Percentiles rank a stretch among this genome's conserved stretches.
Evolutionary conservation across 2,888 invertebrate genomes (phyloP).

Genomic region (Temnothorax rugatulus): DNA sequence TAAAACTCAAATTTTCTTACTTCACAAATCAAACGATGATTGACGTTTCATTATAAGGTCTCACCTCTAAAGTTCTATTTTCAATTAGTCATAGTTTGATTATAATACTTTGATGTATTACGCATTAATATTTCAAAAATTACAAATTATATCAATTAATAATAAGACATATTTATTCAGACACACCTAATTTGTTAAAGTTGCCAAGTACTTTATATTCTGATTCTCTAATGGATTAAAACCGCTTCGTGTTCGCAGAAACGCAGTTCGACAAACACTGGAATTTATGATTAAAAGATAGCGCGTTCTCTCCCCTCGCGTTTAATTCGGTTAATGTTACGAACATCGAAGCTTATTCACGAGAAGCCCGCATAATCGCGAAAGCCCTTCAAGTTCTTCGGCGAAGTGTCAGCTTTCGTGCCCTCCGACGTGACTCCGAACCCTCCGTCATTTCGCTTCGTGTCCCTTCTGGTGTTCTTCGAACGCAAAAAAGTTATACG

Average conservation of each 20-base stretch:
- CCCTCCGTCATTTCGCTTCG: not conserved
- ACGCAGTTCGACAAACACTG: not conserved
- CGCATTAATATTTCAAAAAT: not conserved
- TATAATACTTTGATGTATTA: not conserved
- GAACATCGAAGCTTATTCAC: not conserved
- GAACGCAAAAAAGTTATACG: slow-evolving; percentile 61
- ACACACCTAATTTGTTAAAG: not conserved
- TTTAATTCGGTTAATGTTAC: slow-evolving; percentile 24
- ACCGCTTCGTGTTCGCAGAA: not conserved
- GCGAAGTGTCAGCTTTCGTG: slow-evolving; percentile 71
- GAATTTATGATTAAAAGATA: not conserved
- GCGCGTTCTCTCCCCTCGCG: not conserved
- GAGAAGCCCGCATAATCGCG: slow-evolving; percentile 52
- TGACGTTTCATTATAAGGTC: not conserved
- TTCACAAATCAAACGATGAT: not conserved
- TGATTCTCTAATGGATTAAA: not conserved
- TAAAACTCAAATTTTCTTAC: not conserved
- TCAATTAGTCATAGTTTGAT: not conserved
- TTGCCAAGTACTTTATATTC: not conserved
- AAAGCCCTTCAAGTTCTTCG: slow-evolving; percentile 70
- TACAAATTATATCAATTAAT: slow-evolving; percentile 5
- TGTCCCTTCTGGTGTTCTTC: slow-evolving; percentile 4
- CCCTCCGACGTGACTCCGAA: slow-evolving; percentile 2
- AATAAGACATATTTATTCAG: not conserved
- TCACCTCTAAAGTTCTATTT: not conserved